Conservation (phyloP, 2,888 invertebrate genomes). For the Caenorhabditis sinica region DNA sequence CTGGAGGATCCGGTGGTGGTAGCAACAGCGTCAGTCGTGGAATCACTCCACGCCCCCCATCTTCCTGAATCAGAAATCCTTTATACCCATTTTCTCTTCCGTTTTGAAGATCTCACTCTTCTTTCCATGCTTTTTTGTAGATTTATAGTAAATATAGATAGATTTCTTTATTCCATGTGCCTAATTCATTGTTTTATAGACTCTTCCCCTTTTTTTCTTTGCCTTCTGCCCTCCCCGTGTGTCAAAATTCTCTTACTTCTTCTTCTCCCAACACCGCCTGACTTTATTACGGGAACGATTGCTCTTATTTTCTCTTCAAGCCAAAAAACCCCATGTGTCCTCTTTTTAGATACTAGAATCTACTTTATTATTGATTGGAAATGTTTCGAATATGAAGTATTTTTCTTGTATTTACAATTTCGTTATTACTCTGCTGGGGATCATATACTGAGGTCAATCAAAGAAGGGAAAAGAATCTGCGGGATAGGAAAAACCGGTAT, state of each 20-base stretch:
- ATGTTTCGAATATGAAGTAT: slow-evolving; percentile 11
- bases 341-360: slow-evolving; percentile 1
- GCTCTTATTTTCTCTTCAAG: neutral
- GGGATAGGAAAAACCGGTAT: no score
- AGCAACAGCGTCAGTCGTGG: neutral
- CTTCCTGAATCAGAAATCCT: slow-evolving; percentile 19
- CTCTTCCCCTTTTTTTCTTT: neutral
- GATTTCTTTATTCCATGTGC: slow-evolving; percentile 17
- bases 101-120: slow-evolving; percentile 12
- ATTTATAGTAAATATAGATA: slow-evolving; percentile 7
- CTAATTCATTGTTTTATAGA: slow-evolving; percentile 13
- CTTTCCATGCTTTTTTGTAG: neutral
- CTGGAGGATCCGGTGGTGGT: slow-evolving; percentile 2
- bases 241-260: slow-evolving; percentile 1
- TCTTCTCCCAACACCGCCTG: neutral
- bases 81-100: neutral
- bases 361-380: neutral
- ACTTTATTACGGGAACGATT: slow-evolving; percentile 16
- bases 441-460: neutral
- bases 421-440: neutral
- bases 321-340: neutral
- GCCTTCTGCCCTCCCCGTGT: neutral
- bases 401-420: neutral
- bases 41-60: slow-evolving; percentile 15
- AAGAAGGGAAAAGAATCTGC: neutral